Base-by-base conservation (phyloP, 2,888 invertebrate genomes). In the Erannis defoliaria region DNA sequence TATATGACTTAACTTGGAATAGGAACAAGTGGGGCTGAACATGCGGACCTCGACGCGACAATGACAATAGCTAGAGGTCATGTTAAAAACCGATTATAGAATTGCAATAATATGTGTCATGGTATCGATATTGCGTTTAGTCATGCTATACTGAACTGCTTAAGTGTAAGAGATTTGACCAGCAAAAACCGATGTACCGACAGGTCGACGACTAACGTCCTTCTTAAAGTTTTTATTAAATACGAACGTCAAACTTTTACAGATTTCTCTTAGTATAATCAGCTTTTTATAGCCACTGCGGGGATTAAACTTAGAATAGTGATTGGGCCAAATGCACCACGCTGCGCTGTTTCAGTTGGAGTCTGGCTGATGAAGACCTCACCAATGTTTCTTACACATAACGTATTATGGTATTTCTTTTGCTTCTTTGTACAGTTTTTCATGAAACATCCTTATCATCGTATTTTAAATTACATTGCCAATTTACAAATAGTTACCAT, bases 11-110 rank as follows among this genome's bases (percentile, higher is more conserved):
- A 73, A 80, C 63, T 64, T 66, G 33, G 55, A 79, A 80, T 78
- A 81, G 83, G 78, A 86, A 78, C 83, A 80, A 90, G 88, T 87
- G 89, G 87, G 88, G 88, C 81, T 82, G 77, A 74, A 53, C 76
- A 81, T 80, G 80, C 73, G 75, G 81, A 80, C 82, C 85, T 83
- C 83, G 85, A 66, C 64, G 64, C 71, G 79, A 80, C 84, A 85
- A 81, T 85, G 84, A 85, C 84, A 84, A 86, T 85, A 81, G 75
- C 54, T 71, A 76, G 79, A 89, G 86, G 88, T 86, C 85, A 70
- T 72, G 65, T 73, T 71, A 80, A 81, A 83, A 81, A 78, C 68
- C 71, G 80, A 82, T 84, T 82, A 79, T 79, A 80, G 77, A 80
- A 79, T 75, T 75, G 76, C 71, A 80, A 87, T 59, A 58, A 59